phyloP scores from a whole-genome alignment of 2,888 invertebrate genomes.

The Automeris io region DNA sequence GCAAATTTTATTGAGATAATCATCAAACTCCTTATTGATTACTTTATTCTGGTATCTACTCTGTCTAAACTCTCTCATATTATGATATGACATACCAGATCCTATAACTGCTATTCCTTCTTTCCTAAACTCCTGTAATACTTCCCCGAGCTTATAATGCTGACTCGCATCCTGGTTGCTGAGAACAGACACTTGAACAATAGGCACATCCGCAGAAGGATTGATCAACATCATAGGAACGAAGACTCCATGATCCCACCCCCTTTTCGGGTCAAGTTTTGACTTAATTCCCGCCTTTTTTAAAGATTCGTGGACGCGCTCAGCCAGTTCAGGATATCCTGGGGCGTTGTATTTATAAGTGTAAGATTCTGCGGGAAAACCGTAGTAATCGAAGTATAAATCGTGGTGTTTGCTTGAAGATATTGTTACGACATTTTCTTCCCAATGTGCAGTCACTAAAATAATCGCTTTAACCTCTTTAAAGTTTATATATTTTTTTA shows the following conservation, averaged over 20 bases:
- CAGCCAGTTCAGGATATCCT: constrained; percentile 53
- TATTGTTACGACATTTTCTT: constrained; percentile 55
- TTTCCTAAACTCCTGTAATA: constrained; percentile 48
- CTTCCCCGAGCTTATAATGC: constrained; percentile 57
- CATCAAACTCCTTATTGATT: constrained; percentile 60
- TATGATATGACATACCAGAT: constrained; percentile 69
- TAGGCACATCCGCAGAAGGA: constrained; percentile 59
- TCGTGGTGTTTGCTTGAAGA: constrained; percentile 60
- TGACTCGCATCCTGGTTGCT: constrained; percentile 49
- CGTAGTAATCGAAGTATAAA: constrained; percentile 66
- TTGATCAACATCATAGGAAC: constrained; percentile 70
- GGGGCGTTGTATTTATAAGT: constrained; percentile 62
- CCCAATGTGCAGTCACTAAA: constrained; percentile 68
- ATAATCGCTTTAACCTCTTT: constrained; percentile 59
- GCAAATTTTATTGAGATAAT: constrained; percentile 51
- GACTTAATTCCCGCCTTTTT: constrained; percentile 51
- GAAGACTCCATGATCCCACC: constrained; percentile 72
- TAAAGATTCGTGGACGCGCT: constrained; percentile 42
- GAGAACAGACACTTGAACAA: constrained; percentile 59
- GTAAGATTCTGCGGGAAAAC: constrained; percentile 65
- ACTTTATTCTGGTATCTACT: constrained; percentile 31
- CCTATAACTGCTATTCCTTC: constrained; percentile 61
- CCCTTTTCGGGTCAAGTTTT: constrained; percentile 53
- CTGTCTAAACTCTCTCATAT: constrained; percentile 58
- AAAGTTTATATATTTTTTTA: constrained; percentile 55